Evolutionary conservation across 2,113 vertebrate genomes (phyloP).

Genomic region (Syngnathus floridae): DNA sequence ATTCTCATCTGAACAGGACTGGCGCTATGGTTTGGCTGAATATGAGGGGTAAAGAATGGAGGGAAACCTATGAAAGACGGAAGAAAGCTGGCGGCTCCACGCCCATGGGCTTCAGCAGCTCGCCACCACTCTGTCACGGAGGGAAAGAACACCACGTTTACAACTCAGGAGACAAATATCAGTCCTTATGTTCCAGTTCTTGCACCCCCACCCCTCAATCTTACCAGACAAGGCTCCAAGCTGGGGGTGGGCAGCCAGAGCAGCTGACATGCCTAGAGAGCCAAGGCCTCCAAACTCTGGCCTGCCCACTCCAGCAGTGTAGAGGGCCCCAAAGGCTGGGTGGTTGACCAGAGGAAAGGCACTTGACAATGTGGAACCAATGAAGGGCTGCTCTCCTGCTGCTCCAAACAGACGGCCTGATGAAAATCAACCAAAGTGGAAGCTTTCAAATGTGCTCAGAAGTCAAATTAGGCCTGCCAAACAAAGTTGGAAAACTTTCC

Average conservation of each 20-base stretch:
- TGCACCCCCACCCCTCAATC: background rate
- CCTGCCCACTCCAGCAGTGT: slow-evolving; percentile 77
- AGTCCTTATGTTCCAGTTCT: background rate
- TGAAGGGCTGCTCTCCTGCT: slow-evolving; percentile 82
- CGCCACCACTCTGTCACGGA: slow-evolving; percentile 88
- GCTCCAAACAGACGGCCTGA: slow-evolving; percentile 83
- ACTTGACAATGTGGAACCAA: slow-evolving; percentile 83
- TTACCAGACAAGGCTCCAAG: slow-evolving; percentile 86
- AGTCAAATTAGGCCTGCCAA: too few relatives aligned
- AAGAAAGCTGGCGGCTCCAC: slow-evolving; percentile 82
- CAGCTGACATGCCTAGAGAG: slow-evolving; percentile 83
- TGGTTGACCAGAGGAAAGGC: slow-evolving; percentile 88
- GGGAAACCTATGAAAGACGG: slow-evolving; percentile 88
- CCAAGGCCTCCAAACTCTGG: slow-evolving; percentile 88
- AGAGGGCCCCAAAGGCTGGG: slow-evolving; percentile 80
- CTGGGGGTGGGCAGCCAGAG: slow-evolving; percentile 83
- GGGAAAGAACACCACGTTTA: background rate
- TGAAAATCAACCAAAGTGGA: slow-evolving; percentile 17
- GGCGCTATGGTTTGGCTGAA: slow-evolving; percentile 83
- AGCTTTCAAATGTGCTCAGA: background rate
- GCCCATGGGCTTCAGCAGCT: slow-evolving; percentile 79
- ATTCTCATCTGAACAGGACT: slow-evolving; percentile 81
- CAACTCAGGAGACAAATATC: slow-evolving; percentile 5
- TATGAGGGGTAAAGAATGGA: slow-evolving; percentile 82
- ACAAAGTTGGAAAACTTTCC: too few relatives aligned